Conservation (phyloP, 2,888 invertebrate genomes). For the Eueremaeus valkanovi region DNA sequence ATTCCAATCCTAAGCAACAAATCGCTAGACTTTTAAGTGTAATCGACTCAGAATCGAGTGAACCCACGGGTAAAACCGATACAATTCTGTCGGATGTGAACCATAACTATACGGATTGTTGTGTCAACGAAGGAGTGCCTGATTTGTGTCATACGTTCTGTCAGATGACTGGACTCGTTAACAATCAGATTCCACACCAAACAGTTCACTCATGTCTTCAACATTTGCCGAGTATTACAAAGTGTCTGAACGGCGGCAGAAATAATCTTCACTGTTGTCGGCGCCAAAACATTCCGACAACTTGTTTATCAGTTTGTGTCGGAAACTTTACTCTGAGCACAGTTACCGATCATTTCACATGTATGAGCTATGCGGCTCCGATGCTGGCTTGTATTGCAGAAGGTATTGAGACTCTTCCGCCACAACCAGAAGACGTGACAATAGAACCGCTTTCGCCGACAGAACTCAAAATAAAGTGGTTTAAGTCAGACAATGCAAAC, state of each 20-base stretch:
- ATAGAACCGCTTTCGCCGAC: conserved; percentile 69
- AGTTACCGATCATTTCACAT: conserved; percentile 76
- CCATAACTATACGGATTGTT: conserved; percentile 58
- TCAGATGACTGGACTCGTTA: conserved; percentile 65
- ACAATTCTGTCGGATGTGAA: not conserved
- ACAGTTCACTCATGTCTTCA: conserved; percentile 75
- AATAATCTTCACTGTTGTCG: conserved; percentile 81
- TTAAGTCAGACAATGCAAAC: conserved; percentile 59
- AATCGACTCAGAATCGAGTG: conserved; percentile 14
- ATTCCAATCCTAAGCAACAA: conserved; percentile 65
- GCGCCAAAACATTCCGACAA: conserved; percentile 72
- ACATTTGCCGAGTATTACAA: conserved; percentile 73
- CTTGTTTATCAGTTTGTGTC: conserved; percentile 78
- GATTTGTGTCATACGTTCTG: conserved; percentile 71
- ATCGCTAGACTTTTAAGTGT: conserved; percentile 4
- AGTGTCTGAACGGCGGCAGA: conserved; percentile 61
- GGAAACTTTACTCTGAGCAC: conserved; percentile 72
- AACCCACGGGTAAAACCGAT: conserved; percentile 14
- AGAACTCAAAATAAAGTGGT: conserved; percentile 68
- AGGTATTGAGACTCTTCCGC: conserved; percentile 63
- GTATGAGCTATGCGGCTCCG: conserved; percentile 74
- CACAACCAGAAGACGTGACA: conserved; percentile 64
- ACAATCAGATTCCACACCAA: conserved; percentile 68
- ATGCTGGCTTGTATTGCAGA: conserved; percentile 64
- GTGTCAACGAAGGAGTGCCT: conserved; percentile 65